Percentiles rank a stretch among this genome's conserved stretches.
phyloP scores from a whole-genome alignment of 2,797 vertebrate genomes.

The Petrocephalus schoutedeni region DNA sequence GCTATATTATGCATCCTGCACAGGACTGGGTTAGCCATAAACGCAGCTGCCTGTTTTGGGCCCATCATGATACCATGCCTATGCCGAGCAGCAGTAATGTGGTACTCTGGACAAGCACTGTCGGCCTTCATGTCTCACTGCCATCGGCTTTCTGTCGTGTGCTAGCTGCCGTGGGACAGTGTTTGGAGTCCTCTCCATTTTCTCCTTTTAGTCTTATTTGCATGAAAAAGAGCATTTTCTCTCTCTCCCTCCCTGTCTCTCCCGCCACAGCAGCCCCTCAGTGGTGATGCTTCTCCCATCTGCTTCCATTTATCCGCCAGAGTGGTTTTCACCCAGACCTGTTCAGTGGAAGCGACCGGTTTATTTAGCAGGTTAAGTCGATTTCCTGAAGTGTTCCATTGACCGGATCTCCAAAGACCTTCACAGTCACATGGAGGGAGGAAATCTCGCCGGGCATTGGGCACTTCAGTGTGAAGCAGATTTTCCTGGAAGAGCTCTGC shows the following conservation, averaged over 20 bases:
- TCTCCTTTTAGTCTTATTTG: not conserved
- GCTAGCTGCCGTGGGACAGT: not conserved
- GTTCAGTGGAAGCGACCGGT: not conserved
- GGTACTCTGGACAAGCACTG: not conserved
- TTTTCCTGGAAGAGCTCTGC: not conserved
- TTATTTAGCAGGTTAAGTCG: slow-evolving; percentile 5
- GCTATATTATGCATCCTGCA: not conserved
- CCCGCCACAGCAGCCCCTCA: not conserved
- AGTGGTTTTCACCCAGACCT: not conserved
- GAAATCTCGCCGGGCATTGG: no score
- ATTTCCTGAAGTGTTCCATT: not conserved
- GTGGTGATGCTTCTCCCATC: slow-evolving; percentile 3
- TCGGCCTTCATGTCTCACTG: not conserved
- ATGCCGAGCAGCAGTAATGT: not conserved
- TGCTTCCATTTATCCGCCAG: not conserved
- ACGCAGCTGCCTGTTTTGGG: not conserved
- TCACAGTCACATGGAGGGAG: not conserved
- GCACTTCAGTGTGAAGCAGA: not conserved
- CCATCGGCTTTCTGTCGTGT: not conserved
- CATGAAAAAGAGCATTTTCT: not conserved
- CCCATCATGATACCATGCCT: not conserved
- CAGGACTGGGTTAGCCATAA: not conserved
- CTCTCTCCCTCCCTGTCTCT: not conserved
- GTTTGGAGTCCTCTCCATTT: not conserved
- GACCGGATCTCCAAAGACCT: not conserved